phyloP scores from a whole-genome alignment of 2,888 invertebrate genomes.

The Platerodrilus igneus region DNA sequence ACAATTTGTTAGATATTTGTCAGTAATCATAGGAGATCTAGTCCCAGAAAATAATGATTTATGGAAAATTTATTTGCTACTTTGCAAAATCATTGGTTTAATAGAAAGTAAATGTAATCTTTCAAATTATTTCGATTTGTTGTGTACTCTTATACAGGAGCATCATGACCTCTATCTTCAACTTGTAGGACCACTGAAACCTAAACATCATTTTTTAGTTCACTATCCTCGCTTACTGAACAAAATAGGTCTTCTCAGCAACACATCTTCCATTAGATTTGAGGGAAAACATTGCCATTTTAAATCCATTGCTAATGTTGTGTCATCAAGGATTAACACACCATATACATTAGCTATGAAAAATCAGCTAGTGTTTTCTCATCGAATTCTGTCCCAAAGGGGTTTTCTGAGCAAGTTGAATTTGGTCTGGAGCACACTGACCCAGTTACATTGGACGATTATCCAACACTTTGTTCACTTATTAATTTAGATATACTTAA shows the following conservation, averaged over 20 bases:
- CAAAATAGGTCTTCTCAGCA: constrained; percentile 16
- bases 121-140: no score
- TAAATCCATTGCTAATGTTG: constrained; percentile 10
- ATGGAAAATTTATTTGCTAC: constrained; percentile 9
- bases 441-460: no score
- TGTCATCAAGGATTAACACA: background rate
- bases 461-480: no score
- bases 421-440: no score
- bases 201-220: constrained; percentile 22
- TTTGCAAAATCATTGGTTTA: constrained; percentile 1
- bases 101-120: no score
- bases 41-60: constrained; percentile 13
- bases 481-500: no score
- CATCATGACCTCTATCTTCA: constrained; percentile 13
- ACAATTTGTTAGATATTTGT: constrained; percentile 21
- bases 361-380: constrained; percentile 7
- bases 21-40: constrained; percentile 24
- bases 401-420: background rate
- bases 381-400: background rate
- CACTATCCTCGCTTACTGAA: constrained; percentile 22
- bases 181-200: constrained; percentile 16
- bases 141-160: constrained; percentile 14
- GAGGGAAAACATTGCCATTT: constrained; percentile 21
- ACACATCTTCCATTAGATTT: constrained; percentile 16
- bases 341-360: constrained; percentile 3